These are phyloP conservation scores for Lucilia cuprina DNA, from an alignment of 1,140 invertebrate genomes.

Conservation along the genomic window DNA sequence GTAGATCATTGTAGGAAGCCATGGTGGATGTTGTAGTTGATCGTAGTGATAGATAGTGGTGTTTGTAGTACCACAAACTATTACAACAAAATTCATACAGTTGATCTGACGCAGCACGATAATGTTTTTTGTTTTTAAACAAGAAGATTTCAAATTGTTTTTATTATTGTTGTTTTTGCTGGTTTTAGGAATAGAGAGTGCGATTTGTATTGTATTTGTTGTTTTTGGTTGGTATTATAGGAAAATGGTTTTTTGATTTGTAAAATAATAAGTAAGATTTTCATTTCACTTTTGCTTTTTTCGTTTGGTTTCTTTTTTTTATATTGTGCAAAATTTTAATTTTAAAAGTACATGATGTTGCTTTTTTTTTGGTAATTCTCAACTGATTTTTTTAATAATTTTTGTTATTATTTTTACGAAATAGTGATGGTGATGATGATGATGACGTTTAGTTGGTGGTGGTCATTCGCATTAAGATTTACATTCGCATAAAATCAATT, in stretches of 20 bases:
- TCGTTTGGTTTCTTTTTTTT: not conserved
- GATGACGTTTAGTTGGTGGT: not conserved
- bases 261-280: not conserved
- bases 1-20: conserved; percentile 38
- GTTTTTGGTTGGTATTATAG: not conserved
- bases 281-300: not conserved
- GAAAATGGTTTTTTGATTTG: not conserved
- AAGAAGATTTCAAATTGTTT: not conserved
- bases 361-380: not conserved
- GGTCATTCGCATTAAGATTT: not conserved
- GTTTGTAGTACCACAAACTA: not conserved
- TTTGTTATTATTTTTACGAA: not conserved
- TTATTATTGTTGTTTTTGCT: not conserved
- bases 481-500: not conserved
- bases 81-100: not conserved
- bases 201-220: not conserved
- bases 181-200: not conserved
- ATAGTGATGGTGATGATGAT: not conserved
- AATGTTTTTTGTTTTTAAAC: not conserved
- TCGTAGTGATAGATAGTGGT: not conserved
- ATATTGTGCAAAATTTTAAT: not conserved
- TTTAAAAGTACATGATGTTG: not conserved
- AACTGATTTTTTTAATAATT: not conserved
- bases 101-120: not conserved
- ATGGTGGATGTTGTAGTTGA: not conserved